Base-by-base conservation (phyloP, 1,140 invertebrate species). In the Brachionus plicatilis region DNA sequence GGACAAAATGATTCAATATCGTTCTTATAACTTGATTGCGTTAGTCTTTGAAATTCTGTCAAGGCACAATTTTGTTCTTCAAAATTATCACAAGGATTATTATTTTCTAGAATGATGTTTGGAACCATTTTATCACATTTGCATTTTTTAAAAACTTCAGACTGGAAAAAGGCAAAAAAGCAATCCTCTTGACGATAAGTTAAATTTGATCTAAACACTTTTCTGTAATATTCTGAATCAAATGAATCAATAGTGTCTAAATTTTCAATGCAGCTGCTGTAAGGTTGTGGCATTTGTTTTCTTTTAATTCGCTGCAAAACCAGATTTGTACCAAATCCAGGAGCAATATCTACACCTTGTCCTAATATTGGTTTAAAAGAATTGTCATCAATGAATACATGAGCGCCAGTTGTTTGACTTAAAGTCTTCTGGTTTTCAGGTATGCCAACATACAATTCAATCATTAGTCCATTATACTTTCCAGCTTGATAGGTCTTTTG, bases 391-490 rank as follows among this genome's bases (percentile, higher is more conserved):
- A 80, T 80, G 20, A 33, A 60, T 0, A 80, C n/a, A 60, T 80
- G 78, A 33, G 47, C 47, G 0, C 78, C 78, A 20, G 50, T 45
- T 3, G 53, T 33, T 2, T 3, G 14, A 20, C 29, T 60, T 11
- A 80, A 80, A 8, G 20, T 60, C 17, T 80, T 20, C 20, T 60
- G 12, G n/a, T 56, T 20, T 14, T 56, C n/a, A 11, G 78, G 78
- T 41, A 41, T 20, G 11, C 60, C 78, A 1, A 80, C 50, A 80
- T 56, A 80, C 20, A 80, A n/a, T 66, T 80, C 78, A 6, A 80
- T 8, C n/a, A 60, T n/a, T 2, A 80, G 50, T 8, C 78, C 78
- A 80, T 60, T 80, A 17, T 41, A 80, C 33, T 66, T 56, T 17
- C 78, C 78, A 37, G 6, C 4, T 80, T 66, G 50, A 66, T 7